Evolutionary conservation across 2,888 invertebrate genomes (phyloP).

Genomic region (Cylloceria caligata): DNA sequence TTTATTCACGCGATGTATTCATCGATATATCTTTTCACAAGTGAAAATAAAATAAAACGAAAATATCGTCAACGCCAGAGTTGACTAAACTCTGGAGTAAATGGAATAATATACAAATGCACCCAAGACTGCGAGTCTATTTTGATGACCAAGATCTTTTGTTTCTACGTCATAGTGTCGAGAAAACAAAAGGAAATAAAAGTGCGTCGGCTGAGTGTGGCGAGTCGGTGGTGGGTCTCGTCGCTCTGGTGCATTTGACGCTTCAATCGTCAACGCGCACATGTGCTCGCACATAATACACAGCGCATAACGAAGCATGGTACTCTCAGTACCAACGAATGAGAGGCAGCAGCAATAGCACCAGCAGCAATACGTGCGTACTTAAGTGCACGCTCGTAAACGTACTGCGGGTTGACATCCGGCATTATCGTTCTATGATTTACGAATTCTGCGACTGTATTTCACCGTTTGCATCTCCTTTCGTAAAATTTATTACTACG

Average conservation of each 20-base stretch:
- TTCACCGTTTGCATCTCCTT: constrained; percentile 81
- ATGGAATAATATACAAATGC: background rate
- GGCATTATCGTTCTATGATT: constrained; percentile 82
- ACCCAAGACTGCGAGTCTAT: constrained; percentile 23
- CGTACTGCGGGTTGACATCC: constrained; percentile 79
- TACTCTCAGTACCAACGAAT: constrained; percentile 25
- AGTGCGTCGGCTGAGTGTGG: constrained; percentile 17
- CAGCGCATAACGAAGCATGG: constrained; percentile 23
- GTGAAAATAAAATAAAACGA: background rate
- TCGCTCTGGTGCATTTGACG: constrained; percentile 54
- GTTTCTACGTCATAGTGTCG: constrained; percentile 18
- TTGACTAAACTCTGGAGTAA: background rate
- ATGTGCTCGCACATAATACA: constrained; percentile 36
- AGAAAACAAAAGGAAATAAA: constrained; percentile 27
- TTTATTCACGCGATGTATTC: background rate
- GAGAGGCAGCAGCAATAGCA: constrained; percentile 16
- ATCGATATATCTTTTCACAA: background rate
- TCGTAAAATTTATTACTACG: constrained; percentile 78
- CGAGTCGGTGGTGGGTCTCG: constrained; percentile 24
- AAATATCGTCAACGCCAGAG: background rate
- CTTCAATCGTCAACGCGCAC: constrained; percentile 60
- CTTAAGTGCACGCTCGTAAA: constrained; percentile 77
- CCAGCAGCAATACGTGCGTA: constrained; percentile 49
- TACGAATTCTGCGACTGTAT: constrained; percentile 80
- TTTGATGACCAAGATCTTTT: constrained; percentile 21